phyloP scores from a whole-genome alignment of 2,888 invertebrate species.

The Aleiodes testaceus region DNA sequence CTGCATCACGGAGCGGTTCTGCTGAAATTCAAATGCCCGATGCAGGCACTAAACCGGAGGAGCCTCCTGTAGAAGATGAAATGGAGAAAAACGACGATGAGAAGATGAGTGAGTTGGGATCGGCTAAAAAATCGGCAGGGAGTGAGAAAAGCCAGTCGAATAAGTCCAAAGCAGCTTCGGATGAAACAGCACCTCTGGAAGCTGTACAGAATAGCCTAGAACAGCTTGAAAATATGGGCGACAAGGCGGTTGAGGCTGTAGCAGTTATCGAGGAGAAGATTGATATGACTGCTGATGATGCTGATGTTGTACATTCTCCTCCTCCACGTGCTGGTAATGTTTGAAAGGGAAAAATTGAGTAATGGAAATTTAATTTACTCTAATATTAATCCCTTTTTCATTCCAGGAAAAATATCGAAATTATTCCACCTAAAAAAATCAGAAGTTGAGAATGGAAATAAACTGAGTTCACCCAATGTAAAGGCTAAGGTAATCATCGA shows the following conservation, averaged over 20 bases:
- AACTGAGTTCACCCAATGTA: constrained; percentile 49
- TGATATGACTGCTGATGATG: constrained; percentile 67
- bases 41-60: constrained; percentile 21
- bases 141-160: constrained; percentile 51
- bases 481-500: constrained; percentile 60
- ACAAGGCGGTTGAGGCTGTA: constrained; percentile 69
- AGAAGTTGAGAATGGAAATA: constrained; percentile 60
- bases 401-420: constrained; percentile 61
- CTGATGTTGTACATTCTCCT: constrained; percentile 63
- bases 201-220: constrained; percentile 49
- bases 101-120: constrained; percentile 57
- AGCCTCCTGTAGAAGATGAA: constrained; percentile 49
- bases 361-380: too few relatives aligned
- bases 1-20: constrained; percentile 46
- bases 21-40: constrained; percentile 41
- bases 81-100: constrained; percentile 40
- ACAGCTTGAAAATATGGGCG: constrained; percentile 49
- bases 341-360: neutral
- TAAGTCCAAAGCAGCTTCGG: constrained; percentile 51
- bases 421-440: constrained; percentile 60
- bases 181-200: constrained; percentile 53
- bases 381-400: neutral
- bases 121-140: constrained; percentile 56
- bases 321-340: constrained; percentile 56
- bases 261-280: constrained; percentile 67